phyloP scores from a whole-genome alignment of 2,888 invertebrate genomes.

The Trichopria drosophilae region DNA sequence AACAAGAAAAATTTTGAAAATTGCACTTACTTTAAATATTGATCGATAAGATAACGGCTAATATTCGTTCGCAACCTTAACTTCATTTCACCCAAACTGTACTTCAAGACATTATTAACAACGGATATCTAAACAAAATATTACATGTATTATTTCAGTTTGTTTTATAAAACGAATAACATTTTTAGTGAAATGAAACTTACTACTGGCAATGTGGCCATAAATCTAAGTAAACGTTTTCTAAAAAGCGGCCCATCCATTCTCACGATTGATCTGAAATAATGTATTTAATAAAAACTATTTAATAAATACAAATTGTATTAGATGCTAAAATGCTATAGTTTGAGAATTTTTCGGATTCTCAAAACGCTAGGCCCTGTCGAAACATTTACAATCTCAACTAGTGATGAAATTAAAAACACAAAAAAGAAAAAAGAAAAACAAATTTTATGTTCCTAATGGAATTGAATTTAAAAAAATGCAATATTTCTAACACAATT shows the following conservation, averaged over 20 bases:
- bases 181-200: slow-evolving; percentile 52
- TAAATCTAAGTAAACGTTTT: slow-evolving; percentile 73
- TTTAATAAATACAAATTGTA: background rate
- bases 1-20: slow-evolving; percentile 6
- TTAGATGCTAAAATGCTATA: background rate
- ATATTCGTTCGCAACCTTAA: slow-evolving; percentile 87
- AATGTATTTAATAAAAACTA: slow-evolving; percentile 4
- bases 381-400: too few species aligned
- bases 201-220: slow-evolving; percentile 85
- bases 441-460: too few species aligned
- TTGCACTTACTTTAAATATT: slow-evolving; percentile 83
- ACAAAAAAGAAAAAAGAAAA: too few species aligned
- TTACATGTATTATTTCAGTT: background rate
- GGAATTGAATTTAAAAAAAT: too few species aligned
- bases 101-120: slow-evolving; percentile 92
- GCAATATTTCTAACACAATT: too few species aligned
- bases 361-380: too few species aligned
- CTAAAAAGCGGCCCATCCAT: slow-evolving; percentile 80
- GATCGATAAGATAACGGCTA: slow-evolving; percentile 82
- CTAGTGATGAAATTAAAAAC: too few species aligned
- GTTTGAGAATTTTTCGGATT: too few species aligned
- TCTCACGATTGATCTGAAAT: slow-evolving; percentile 83
- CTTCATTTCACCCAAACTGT: slow-evolving; percentile 92
- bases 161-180: background rate
- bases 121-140: slow-evolving; percentile 75